Base-by-base conservation (phyloP, 2,113 vertebrate genomes). In the Odobenus rosmarus region DNA sequence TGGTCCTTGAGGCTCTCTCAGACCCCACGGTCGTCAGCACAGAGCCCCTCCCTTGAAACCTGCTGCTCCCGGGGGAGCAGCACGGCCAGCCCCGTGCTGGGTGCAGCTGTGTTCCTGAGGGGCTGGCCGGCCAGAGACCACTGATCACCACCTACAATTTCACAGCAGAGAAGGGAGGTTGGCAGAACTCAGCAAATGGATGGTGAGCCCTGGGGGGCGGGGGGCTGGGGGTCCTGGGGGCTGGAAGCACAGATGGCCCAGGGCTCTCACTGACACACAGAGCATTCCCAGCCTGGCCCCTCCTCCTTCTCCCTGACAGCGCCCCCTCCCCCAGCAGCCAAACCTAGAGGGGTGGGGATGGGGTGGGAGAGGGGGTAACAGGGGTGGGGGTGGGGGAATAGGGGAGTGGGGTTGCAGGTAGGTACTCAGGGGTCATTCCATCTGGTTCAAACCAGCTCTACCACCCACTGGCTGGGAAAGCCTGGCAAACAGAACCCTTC, bases 81-180 rank as follows among this genome's bases (percentile, higher is more conserved):
- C n/a, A n/a, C n/a, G 39, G 46, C 61, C 0, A 0, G 69, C 77
- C 46, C 16, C 8, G 4, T 16, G 49, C 16, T 10, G 76, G 76
- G 28, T 12, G 49, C 2, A 0, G 46, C 46, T 10, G 16, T 19
- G 57, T 12, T 36, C 59, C 51, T 0, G 10, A 49, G 49, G 9
- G 42, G 67, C 12, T 31, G 21, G 24, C 46, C 91, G 0, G 0
- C 4, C 0, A 3, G 57, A 7, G n/a, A 28, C 39, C 49, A 18
- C 21, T 0, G 0, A 2, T 0, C 8, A 36, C 12, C 64, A 13
- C 15, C 7, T 0, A 1, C 21, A 0, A 7, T 11, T 76, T 21
- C 0, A 0, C 46, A 8, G 64, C 7, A 13, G 57, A 23, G 53
- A 3, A 36, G 23, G 42, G 31, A 12, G 33, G 46, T 49, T 4